phyloP scores from a whole-genome alignment of 2,888 invertebrate species.

The Miltochrista miniata region DNA sequence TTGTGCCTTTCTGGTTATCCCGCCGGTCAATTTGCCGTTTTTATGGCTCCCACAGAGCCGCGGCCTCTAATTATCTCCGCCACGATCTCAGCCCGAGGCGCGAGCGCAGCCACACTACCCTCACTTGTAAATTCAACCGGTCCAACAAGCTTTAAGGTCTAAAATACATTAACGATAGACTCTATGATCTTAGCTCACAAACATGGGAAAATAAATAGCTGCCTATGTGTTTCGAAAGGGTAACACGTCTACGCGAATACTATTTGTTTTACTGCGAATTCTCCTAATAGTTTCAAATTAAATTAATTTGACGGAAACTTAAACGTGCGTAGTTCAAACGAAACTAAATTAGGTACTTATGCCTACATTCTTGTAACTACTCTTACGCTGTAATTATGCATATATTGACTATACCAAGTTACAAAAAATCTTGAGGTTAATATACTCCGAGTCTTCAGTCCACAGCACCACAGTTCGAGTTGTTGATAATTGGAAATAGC shows the following conservation, averaged over 20 bases:
- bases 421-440: too few relatives aligned
- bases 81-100: conserved; percentile 79
- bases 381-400: background rate
- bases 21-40: conserved; percentile 84
- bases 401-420: too few relatives aligned
- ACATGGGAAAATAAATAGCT: conserved; percentile 74
- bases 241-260: conserved; percentile 73
- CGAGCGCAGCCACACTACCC: conserved; percentile 39
- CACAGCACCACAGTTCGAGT: too few relatives aligned
- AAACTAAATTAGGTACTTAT: background rate
- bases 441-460: too few relatives aligned
- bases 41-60: conserved; percentile 82
- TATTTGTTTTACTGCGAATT: conserved; percentile 78
- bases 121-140: conserved; percentile 31
- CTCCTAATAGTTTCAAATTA: conserved; percentile 62
- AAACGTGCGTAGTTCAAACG: background rate
- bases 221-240: conserved; percentile 58
- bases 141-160: conserved; percentile 29
- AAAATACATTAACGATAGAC: conserved; percentile 29
- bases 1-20: conserved; percentile 84
- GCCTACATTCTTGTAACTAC: background rate
- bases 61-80: conserved; percentile 81
- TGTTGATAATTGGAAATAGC: too few relatives aligned
- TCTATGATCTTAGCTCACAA: conserved; percentile 55
- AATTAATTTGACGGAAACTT: conserved; percentile 38